Evolutionary conservation across 2,113 vertebrate species (phyloP).

Genomic region (Peromyscus maniculatus): DNA sequence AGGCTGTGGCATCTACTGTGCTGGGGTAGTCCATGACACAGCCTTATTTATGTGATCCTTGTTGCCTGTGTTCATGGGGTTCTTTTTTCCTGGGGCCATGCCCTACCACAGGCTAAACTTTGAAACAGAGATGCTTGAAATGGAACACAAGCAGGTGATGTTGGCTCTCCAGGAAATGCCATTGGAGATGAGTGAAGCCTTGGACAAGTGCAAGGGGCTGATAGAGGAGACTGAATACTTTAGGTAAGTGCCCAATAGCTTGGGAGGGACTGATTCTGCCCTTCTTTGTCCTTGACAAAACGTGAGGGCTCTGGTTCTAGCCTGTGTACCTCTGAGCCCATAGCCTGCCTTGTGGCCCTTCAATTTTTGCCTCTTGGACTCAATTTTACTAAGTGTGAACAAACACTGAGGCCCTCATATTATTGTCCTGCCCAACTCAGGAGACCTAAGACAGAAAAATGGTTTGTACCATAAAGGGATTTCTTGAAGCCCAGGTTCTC

Average conservation of each 20-base stretch:
- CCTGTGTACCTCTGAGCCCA: neutral
- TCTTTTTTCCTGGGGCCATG: slow-evolving; percentile 81
- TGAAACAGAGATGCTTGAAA: slow-evolving; percentile 96
- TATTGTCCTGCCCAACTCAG: too few species aligned
- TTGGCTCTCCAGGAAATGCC: slow-evolving; percentile 95
- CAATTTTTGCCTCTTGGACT: neutral
- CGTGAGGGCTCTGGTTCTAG: neutral
- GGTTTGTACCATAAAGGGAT: neutral
- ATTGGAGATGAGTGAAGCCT: slow-evolving; percentile 95
- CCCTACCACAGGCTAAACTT: too few species aligned
- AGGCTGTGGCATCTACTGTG: neutral
- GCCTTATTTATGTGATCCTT: accelerated
- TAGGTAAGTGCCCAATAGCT: slow-evolving; percentile 91
- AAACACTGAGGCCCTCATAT: neutral
- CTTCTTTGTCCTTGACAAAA: neutral
- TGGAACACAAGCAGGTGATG: slow-evolving; percentile 98
- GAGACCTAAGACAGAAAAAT: neutral
- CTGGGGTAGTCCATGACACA: neutral
- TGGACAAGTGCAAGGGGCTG: slow-evolving; percentile 97
- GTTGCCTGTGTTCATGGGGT: neutral
- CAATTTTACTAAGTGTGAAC: neutral
- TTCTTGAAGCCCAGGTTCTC: neutral
- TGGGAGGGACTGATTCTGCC: neutral
- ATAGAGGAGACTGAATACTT: slow-evolving; percentile 97
- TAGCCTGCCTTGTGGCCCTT: neutral